These are phyloP conservation scores for Zaprionus gabonicus DNA, from an alignment of 1,140 invertebrate genomes.

Conservation along the genomic window DNA sequence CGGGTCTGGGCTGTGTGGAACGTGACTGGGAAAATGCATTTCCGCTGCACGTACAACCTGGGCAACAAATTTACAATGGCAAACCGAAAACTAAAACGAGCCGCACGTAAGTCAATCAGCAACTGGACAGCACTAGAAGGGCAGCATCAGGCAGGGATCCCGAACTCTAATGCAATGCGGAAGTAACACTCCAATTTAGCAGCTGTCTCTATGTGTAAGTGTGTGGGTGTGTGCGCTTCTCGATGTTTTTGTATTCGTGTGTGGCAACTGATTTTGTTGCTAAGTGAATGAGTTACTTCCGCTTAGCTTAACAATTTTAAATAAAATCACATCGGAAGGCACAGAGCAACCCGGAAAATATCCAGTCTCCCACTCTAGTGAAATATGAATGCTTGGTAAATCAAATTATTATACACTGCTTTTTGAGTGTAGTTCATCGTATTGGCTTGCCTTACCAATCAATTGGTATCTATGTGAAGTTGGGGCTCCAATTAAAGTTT, in stretches of 20 bases:
- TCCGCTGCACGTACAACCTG: slow-evolving; percentile 71
- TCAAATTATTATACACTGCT: background rate
- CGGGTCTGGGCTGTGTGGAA: slow-evolving; percentile 53
- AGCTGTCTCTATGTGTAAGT: slow-evolving; percentile 5
- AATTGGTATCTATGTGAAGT: background rate
- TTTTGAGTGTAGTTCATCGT: background rate
- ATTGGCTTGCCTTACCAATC: background rate
- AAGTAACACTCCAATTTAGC: slow-evolving; percentile 78
- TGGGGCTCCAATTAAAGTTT: background rate
- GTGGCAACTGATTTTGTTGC: slow-evolving; percentile 72
- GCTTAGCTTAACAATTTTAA: slow-evolving; percentile 77
- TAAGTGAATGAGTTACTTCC: slow-evolving; percentile 81
- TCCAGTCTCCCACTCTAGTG: background rate
- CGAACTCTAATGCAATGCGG: slow-evolving; percentile 77
- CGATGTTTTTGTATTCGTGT: slow-evolving; percentile 13
- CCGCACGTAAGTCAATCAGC: slow-evolving; percentile 78
- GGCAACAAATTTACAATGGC: slow-evolving; percentile 59
- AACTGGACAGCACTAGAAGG: slow-evolving; percentile 52
- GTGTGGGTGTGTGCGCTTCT: background rate
- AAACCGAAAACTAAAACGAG: slow-evolving; percentile 74
- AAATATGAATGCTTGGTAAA: slow-evolving; percentile 5
- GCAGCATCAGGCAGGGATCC: slow-evolving; percentile 18
- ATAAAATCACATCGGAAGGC: slow-evolving; percentile 66
- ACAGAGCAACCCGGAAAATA: slow-evolving; percentile 4
- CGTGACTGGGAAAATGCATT: slow-evolving; percentile 81